Conservation (phyloP, 1,140 invertebrate species). For the Tetramorium simillimum region DNA sequence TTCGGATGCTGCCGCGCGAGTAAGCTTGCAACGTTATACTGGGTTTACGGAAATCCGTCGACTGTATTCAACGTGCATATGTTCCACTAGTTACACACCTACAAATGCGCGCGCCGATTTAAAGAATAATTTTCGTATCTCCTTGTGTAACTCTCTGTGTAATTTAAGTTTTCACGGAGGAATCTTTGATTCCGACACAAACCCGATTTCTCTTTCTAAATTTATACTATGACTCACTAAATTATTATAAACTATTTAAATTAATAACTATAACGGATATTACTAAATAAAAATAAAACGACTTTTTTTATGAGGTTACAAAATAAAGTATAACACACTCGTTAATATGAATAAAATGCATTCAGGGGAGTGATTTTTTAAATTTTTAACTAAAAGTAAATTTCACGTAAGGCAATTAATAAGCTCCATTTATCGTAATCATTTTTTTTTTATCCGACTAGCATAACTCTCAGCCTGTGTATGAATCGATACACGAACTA, state of each 20-base stretch:
- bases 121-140: neutral
- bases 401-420: neutral
- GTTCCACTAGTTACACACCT: neutral
- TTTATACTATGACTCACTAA: neutral
- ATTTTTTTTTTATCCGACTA: neutral
- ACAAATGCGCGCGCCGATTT: neutral
- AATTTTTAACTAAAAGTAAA: neutral
- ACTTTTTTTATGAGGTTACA: neutral
- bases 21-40: slow-evolving; percentile 1
- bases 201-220: neutral
- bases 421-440: neutral
- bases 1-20: slow-evolving; percentile 39
- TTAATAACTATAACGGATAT: neutral
- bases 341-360: slow-evolving; percentile 12
- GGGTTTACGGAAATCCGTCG: slow-evolving; percentile 17
- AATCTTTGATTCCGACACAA: neutral
- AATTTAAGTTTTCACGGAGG: neutral
- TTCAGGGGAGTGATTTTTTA: neutral
- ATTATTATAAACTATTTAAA: neutral
- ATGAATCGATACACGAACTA: neutral
- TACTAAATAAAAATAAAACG: neutral
- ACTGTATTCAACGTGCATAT: neutral
- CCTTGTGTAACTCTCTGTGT: neutral
- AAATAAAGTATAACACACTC: neutral
- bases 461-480: neutral